These are phyloP conservation scores for Cyrtonyx montezumae DNA, from an alignment of 2,113 vertebrate species.

Conservation along the genomic window DNA sequence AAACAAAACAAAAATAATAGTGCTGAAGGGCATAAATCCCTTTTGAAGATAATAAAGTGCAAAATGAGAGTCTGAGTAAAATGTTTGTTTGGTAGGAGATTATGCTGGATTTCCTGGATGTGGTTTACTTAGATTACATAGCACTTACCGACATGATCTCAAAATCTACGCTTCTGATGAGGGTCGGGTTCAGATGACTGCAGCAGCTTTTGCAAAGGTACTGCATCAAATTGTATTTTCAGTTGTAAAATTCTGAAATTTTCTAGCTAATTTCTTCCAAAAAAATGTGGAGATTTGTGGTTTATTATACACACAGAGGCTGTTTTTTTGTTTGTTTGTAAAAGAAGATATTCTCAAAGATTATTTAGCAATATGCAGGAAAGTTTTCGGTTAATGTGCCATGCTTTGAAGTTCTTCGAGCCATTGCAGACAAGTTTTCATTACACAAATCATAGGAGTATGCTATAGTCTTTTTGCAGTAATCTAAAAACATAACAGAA, in stretches of 20 bases:
- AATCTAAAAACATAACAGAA: background rate
- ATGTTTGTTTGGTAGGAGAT: conserved; percentile 83
- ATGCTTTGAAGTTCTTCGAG: background rate
- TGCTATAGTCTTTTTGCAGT: background rate
- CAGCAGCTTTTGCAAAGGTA: conserved; percentile 92
- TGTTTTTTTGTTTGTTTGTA: background rate
- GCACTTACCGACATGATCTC: conserved; percentile 90
- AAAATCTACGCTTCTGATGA: conserved; percentile 93
- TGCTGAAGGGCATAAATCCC: background rate
- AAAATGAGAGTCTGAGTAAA: conserved; percentile 49
- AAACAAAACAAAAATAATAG: background rate
- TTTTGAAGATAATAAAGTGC: background rate
- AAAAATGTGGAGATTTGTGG: background rate
- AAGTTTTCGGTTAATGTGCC: background rate
- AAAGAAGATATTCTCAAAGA: background rate
- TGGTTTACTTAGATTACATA: conserved; percentile 89
- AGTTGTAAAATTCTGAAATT: background rate
- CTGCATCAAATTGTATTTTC: background rate
- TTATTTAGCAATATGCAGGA: background rate
- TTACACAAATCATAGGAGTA: background rate
- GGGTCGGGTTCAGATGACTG: conserved; percentile 91
- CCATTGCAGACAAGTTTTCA: background rate
- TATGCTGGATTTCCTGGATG: conserved; percentile 92
- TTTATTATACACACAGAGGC: background rate
- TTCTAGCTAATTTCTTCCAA: background rate